Base-by-base conservation (phyloP, 2,113 vertebrate genomes). In the Microcebus tavaratra region DNA sequence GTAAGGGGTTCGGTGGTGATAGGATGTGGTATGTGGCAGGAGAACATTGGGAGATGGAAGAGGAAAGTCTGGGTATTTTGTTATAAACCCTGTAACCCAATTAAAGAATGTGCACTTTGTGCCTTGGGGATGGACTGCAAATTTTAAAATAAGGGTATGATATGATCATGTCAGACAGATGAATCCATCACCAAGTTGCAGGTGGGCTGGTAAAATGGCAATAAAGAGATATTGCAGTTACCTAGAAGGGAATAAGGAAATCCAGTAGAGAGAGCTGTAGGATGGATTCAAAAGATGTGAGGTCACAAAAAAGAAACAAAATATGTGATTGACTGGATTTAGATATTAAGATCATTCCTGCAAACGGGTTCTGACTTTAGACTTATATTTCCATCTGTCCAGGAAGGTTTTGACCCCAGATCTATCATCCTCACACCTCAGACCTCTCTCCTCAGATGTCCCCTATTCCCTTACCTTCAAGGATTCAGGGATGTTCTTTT, bases 401-500 rank as follows among this genome's bases (percentile, higher is more conserved):
- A 29, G 20, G 42, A 14, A 25, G 31, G 13, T 36, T 59, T 63
- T 61, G 68, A 82, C 9, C 31, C 59, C n/a, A 34, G 21, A 34
- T 23, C 34, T 59, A 5, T 53, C 53, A 34, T 39, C 9, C 17
- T 50, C 8, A 29, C 21, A 53, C 29, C 13, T 50, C 15, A 93
- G 11, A 25, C 34, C 15, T 59, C 34, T 45, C 42, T 14, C 1
- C 27, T 42, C 12, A 42, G 39, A 14, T 18, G 18, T 50, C 17
- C 55, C 12, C 27, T 36, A 2, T 45, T 48, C 10, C 55, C 73
- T 94, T 39, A 96, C 95, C 95, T 94, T 96, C 20, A 65, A 15
- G 45, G 91, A 90, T 31, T 90, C 95, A 36, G 91, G 95, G 29
- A 39, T 53, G 59, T 31, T 75, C 17, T 94, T 59, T 86, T 81